Evolutionary conservation across 2,888 invertebrate species (phyloP).

Genomic region (Xylota sylvarum): DNA sequence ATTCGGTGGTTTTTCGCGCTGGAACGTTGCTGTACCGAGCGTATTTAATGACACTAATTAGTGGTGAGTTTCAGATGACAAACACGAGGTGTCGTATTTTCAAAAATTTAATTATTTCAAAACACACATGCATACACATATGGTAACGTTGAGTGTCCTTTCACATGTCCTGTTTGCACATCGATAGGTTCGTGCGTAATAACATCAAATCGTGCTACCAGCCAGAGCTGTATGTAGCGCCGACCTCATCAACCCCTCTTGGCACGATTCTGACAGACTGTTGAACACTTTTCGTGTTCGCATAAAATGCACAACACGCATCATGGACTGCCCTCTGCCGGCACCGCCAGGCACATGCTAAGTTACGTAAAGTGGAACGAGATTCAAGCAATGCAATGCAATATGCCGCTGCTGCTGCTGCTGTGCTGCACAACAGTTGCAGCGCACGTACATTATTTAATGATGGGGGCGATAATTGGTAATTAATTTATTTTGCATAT

Average conservation of each 20-base stretch:
- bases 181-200: constrained; percentile 78
- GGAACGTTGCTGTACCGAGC: constrained; percentile 79
- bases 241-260: constrained; percentile 75
- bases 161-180: constrained; percentile 76
- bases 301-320: constrained; percentile 78
- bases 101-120: constrained; percentile 79
- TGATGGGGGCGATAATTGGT: constrained; percentile 82
- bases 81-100: constrained; percentile 80
- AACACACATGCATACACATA: constrained; percentile 54
- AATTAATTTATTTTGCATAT: constrained; percentile 84
- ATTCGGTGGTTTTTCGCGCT: constrained; percentile 76
- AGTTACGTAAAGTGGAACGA: constrained; percentile 59
- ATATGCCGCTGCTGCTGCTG: constrained; percentile 45
- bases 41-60: constrained; percentile 85
- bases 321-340: constrained; percentile 71
- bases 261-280: constrained; percentile 76
- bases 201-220: constrained; percentile 77
- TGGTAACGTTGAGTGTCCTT: constrained; percentile 67
- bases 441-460: constrained; percentile 78
- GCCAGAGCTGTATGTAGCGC: constrained; percentile 39
- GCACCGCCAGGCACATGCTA: constrained; percentile 58
- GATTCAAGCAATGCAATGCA: constrained; percentile 59
- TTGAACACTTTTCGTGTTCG: constrained; percentile 77
- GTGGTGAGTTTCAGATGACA: constrained; percentile 84
- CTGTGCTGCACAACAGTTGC: constrained; percentile 63